Conservation (phyloP, 2,888 invertebrate species). For the Euphydryas editha region DNA sequence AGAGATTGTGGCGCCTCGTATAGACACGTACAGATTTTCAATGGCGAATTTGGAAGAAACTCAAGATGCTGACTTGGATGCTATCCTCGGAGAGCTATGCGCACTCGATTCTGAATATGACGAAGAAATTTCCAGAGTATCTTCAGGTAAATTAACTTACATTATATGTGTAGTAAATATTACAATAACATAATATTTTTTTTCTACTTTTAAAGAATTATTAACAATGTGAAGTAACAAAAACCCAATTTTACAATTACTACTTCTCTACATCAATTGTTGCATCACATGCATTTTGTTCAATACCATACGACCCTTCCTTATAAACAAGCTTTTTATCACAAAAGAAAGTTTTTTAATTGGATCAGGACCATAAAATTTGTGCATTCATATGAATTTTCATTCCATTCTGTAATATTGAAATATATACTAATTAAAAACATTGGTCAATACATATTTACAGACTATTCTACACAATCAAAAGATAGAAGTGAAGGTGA, state of each 20-base stretch:
- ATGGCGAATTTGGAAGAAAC: slow-evolving; percentile 98
- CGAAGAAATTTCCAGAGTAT: slow-evolving; percentile 80
- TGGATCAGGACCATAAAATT: too few relatives aligned
- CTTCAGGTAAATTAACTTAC: slow-evolving; percentile 61
- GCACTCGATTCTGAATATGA: slow-evolving; percentile 91
- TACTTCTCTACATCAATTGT: too few relatives aligned
- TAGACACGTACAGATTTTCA: slow-evolving; percentile 96
- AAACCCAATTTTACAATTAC: too few relatives aligned
- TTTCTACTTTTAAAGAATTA: neutral
- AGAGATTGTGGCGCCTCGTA: slow-evolving; percentile 91
- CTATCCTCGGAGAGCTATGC: slow-evolving; percentile 97
- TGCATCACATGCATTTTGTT: too few relatives aligned
- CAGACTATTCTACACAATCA: slow-evolving; percentile 56
- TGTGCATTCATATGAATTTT: too few relatives aligned
- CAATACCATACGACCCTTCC: too few relatives aligned
- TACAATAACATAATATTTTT: neutral
- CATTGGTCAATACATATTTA: slow-evolving; percentile 13
- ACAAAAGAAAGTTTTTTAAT: too few relatives aligned
- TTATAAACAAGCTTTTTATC: too few relatives aligned
- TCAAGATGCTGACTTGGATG: slow-evolving; percentile 98
- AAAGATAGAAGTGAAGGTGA: slow-evolving; percentile 58
- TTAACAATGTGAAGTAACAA: neutral
- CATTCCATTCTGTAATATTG: too few relatives aligned
- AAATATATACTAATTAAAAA: too few relatives aligned
- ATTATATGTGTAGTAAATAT: neutral